Percentiles rank a stretch among this genome's conserved stretches.
Evolutionary conservation across 2,113 vertebrate genomes (phyloP).

Genomic region (Sapayoa aenigma): DNA sequence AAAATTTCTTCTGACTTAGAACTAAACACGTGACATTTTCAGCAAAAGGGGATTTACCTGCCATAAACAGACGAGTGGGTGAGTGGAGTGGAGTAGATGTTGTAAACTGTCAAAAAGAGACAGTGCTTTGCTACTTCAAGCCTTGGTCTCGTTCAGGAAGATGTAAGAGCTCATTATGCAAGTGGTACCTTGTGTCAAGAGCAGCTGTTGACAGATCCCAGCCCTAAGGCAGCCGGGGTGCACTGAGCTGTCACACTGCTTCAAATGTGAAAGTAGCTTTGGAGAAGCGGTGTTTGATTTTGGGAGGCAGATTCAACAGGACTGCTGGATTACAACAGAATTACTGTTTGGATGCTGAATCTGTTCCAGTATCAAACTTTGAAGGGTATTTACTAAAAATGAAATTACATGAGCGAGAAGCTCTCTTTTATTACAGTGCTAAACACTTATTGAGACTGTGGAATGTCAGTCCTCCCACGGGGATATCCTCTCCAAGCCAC

Average conservation of each 20-base stretch:
- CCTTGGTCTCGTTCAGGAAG: neutral
- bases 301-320: neutral
- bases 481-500: neutral
- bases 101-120: neutral
- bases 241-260: neutral
- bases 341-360: neutral
- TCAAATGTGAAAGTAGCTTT: neutral
- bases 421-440: neutral
- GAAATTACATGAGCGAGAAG: neutral
- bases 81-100: neutral
- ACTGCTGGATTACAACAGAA: neutral
- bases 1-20: neutral
- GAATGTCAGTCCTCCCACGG: neutral
- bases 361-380: neutral
- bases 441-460: neutral
- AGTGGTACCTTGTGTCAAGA: neutral
- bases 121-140: neutral
- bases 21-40: neutral
- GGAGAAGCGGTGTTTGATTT: neutral
- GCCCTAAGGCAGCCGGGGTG: neutral
- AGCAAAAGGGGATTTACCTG: neutral
- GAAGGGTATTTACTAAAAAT: neutral
- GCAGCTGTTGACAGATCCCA: neutral
- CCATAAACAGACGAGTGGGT: neutral
- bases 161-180: fast-evolving